Conservation (phyloP, 2,888 invertebrate species). For the Hypomecis punctinalis region DNA sequence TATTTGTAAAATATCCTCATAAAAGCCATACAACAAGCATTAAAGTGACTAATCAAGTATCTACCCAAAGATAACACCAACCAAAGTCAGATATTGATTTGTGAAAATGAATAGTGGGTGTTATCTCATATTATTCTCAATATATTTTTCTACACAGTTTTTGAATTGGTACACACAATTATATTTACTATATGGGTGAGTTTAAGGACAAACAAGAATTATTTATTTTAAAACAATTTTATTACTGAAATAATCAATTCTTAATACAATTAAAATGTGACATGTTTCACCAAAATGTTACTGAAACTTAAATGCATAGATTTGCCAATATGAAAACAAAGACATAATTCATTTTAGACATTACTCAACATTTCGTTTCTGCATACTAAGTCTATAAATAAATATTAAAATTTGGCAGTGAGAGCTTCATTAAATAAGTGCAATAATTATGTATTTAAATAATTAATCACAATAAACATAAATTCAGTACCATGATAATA, state of each 20-base stretch:
- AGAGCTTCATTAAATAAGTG: slow-evolving; percentile 3
- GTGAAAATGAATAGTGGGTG: too few relatives aligned
- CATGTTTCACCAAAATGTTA: slow-evolving; percentile 28
- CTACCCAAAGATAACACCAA: too few relatives aligned
- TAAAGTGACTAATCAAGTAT: too few relatives aligned
- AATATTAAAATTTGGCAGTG: slow-evolving; percentile 31
- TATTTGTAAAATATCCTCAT: too few relatives aligned
- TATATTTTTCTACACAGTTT: too few relatives aligned
- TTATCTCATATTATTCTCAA: too few relatives aligned
- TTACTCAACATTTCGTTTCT: neutral
- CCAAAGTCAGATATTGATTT: too few relatives aligned
- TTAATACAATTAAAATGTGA: slow-evolving; percentile 38
- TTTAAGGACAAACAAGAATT: slow-evolving; percentile 10
- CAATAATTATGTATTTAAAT: slow-evolving; percentile 4
- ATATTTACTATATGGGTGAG: neutral
- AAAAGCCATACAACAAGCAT: too few relatives aligned
- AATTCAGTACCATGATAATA: neutral
- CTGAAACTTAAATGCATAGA: slow-evolving; percentile 1
- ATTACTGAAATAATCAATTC: slow-evolving; percentile 39
- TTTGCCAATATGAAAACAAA: neutral
- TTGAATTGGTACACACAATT: too few relatives aligned
- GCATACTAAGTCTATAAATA: neutral
- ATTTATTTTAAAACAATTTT: slow-evolving; percentile 36
- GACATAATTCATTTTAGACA: slow-evolving; percentile 1
- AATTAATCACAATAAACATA: neutral